Evolutionary conservation across 2,113 vertebrate species (phyloP).

Genomic region (Danionella cerebrum): DNA sequence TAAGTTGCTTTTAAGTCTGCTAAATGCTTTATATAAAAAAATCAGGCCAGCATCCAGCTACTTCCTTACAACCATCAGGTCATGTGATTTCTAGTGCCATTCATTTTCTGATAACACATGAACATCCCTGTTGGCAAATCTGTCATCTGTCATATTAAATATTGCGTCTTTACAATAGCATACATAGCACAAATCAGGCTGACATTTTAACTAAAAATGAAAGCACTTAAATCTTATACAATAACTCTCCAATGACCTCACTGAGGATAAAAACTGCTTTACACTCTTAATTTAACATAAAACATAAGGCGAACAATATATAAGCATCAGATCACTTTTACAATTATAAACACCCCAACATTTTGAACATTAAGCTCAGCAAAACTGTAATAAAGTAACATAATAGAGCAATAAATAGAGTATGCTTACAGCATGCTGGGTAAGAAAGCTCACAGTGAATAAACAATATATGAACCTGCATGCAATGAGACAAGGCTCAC

Average conservation of each 20-base stretch:
- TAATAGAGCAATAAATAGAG: background rate
- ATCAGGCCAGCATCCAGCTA: too few species aligned
- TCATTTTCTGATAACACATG: too few species aligned
- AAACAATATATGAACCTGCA: background rate
- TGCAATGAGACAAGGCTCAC: background rate
- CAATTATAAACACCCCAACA: constrained; percentile 27
- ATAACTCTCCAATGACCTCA: background rate
- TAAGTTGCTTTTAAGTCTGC: too few species aligned
- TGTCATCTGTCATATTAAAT: too few species aligned
- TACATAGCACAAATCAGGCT: background rate
- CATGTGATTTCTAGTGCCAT: too few species aligned
- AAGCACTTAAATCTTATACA: background rate
- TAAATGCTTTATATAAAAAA: too few species aligned
- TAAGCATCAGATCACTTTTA: background rate
- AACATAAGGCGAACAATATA: constrained; percentile 2
- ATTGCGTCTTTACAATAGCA: too few species aligned
- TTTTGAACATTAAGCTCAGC: background rate
- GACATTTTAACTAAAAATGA: background rate
- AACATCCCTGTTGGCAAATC: too few species aligned
- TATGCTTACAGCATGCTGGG: background rate
- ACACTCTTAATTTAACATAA: background rate
- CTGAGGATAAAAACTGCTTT: background rate
- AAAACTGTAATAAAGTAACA: background rate
- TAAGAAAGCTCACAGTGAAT: background rate
- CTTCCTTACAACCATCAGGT: too few species aligned